Evolutionary conservation across 2,888 invertebrate species (phyloP).

Genomic region (Halictus quadricinctus): DNA sequence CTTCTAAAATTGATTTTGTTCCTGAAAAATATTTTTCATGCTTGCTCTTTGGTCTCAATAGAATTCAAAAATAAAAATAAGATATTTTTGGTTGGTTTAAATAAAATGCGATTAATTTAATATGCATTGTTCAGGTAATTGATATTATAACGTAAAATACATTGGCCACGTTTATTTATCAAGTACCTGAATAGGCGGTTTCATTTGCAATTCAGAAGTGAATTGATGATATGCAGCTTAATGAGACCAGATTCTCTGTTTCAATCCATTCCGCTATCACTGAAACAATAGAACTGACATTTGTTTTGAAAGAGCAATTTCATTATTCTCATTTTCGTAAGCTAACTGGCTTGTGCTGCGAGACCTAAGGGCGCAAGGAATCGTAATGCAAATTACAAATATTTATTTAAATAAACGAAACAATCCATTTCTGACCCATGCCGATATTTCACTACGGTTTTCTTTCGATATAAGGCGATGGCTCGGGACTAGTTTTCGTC

Average conservation of each 20-base stretch:
- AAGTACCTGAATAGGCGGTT: neutral
- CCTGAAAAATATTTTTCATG: too few species aligned
- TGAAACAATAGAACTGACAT: neutral
- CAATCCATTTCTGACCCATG: too few species aligned
- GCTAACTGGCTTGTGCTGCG: neutral
- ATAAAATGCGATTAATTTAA: neutral
- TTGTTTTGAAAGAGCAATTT: neutral
- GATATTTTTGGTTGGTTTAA: neutral
- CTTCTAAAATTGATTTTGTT: too few species aligned
- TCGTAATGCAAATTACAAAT: neutral
- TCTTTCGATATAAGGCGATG: too few species aligned
- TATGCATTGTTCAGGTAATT: neutral
- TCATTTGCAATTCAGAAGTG: neutral
- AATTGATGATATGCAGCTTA: constrained; percentile 8
- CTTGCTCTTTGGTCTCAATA: neutral
- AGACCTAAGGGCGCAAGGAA: neutral
- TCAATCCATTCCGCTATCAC: neutral
- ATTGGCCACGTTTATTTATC: neutral
- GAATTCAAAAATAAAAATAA: too few species aligned
- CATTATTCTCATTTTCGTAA: neutral
- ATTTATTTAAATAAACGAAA: neutral
- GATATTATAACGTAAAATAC: neutral
- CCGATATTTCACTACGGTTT: too few species aligned
- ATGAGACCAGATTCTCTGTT: neutral
- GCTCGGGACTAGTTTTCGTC: too few species aligned